Evolutionary conservation across 2,797 vertebrate genomes (phyloP).

Genomic region (Esox lucius): DNA sequence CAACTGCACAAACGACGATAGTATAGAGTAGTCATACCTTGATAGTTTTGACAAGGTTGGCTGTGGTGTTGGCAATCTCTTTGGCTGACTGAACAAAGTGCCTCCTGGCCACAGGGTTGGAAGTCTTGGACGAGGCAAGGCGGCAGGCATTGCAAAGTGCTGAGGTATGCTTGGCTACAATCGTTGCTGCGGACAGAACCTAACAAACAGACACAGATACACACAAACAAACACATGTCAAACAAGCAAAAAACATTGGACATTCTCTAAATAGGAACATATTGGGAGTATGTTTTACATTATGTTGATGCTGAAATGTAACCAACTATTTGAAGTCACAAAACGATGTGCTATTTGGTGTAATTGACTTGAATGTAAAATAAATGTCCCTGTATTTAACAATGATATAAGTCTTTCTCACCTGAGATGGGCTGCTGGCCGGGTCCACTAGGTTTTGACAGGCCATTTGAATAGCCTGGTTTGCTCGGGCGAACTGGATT

Average conservation of each 20-base stretch:
- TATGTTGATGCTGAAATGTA: slow-evolving; percentile 28
- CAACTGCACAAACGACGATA: not conserved
- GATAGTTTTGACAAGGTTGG: slow-evolving; percentile 98
- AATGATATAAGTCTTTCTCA: slow-evolving; percentile 53
- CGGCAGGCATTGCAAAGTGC: slow-evolving; percentile 97
- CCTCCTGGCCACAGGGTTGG: slow-evolving; percentile 94
- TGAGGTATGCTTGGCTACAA: slow-evolving; percentile 97
- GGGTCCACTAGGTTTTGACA: slow-evolving; percentile 98
- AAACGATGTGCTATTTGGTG: slow-evolving; percentile 10
- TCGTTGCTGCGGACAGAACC: slow-evolving; percentile 96
- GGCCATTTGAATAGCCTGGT: slow-evolving; percentile 98
- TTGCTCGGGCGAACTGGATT: slow-evolving; percentile 94
- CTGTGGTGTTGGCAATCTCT: slow-evolving; percentile 98
- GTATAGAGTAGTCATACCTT: slow-evolving; percentile 79
- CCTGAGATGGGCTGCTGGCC: slow-evolving; percentile 95
- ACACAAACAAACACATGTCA: slow-evolving; percentile 3
- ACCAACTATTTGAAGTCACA: slow-evolving; percentile 29
- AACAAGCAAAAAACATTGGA: not conserved
- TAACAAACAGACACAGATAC: slow-evolving; percentile 52
- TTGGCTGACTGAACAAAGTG: slow-evolving; percentile 99
- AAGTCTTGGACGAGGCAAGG: slow-evolving; percentile 94
- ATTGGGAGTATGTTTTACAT: slow-evolving; percentile 6
- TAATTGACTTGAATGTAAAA: slow-evolving; percentile 2
- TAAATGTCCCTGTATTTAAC: not conserved
- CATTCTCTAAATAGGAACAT: not conserved